A percentile compares a stretch with the other conserved stretches of the same genome.
Conservation (phyloP, 1,140 invertebrate species). For the Coptotermes formosanus region DNA sequence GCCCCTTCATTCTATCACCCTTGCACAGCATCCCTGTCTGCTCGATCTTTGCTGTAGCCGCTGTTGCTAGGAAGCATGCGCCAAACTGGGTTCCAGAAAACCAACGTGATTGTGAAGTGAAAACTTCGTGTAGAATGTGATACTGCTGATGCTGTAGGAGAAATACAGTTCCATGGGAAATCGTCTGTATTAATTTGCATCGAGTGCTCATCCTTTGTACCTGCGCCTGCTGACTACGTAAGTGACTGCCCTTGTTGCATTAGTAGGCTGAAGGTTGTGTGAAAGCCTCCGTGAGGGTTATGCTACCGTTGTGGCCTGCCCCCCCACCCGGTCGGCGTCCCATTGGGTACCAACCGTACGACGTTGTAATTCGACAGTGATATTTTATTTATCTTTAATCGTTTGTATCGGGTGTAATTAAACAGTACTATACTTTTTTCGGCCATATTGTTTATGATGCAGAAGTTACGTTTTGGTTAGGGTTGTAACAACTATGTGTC, state of each 20-base stretch:
- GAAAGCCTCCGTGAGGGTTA: neutral
- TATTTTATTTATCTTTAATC: too few species aligned
- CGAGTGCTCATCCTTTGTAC: neutral
- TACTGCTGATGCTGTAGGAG: neutral
- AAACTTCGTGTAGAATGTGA: neutral
- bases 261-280: neutral
- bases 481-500: neutral
- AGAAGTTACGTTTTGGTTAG: neutral
- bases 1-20: neutral
- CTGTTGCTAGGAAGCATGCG: neutral
- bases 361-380: neutral
- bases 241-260: neutral
- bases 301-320: neutral
- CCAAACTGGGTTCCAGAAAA: neutral
- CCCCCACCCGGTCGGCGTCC: neutral
- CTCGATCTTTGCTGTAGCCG: neutral
- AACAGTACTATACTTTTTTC: neutral
- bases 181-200: neutral
- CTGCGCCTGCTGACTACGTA: neutral
- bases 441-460: neutral
- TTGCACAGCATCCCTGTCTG: neutral
- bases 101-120: neutral
- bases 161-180: neutral
- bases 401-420: neutral
- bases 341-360: neutral